These are phyloP conservation scores for Suricata suricatta DNA, from an alignment of 2,113 vertebrate species.

Conservation along the genomic window DNA sequence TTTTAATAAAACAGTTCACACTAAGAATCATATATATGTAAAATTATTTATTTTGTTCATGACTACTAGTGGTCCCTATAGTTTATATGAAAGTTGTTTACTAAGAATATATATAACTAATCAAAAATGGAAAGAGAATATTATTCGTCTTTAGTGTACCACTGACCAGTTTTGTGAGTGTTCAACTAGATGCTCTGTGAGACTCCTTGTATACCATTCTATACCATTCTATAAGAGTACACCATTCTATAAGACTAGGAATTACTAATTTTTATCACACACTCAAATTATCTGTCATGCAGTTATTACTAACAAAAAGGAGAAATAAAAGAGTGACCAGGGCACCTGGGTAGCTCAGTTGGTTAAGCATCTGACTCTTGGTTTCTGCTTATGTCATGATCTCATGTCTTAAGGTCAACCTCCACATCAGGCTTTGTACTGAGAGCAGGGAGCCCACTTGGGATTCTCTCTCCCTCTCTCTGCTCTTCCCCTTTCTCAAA, in stretches of 20 bases:
- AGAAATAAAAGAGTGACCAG: neutral
- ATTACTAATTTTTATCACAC: neutral
- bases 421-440: too few relatives aligned
- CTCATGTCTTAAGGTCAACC: too few relatives aligned
- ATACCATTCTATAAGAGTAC: neutral
- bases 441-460: too few relatives aligned
- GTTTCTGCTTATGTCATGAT: too few relatives aligned
- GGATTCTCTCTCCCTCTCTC: too few relatives aligned
- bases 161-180: neutral
- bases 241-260: neutral
- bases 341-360: too few relatives aligned
- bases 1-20: neutral
- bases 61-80: neutral
- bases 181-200: neutral
- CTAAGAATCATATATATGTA: neutral
- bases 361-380: too few relatives aligned
- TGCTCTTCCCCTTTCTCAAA: too few relatives aligned
- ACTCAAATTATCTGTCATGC: neutral
- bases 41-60: neutral
- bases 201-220: neutral
- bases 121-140: neutral
- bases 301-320: neutral
- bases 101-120: neutral
- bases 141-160: neutral
- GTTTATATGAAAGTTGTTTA: neutral